Evolutionary conservation across 2,113 vertebrate genomes (phyloP).

Genomic region (Talpa occidentalis): DNA sequence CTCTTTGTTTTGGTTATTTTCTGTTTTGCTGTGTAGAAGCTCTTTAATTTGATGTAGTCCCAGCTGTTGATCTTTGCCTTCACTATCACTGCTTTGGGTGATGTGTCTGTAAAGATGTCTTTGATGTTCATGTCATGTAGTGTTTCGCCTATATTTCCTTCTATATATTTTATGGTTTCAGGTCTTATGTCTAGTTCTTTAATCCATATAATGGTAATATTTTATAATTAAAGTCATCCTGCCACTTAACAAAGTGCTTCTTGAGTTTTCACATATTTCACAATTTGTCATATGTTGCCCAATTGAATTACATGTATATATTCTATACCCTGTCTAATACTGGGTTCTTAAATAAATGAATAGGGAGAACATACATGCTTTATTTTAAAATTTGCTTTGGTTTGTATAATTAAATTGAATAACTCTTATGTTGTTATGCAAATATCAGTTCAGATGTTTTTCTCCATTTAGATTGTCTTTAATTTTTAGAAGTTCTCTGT

Average conservation of each 20-base stretch:
- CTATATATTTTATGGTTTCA: too few species aligned
- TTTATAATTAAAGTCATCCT: background rate
- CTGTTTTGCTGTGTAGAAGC: too few species aligned
- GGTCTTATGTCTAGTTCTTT: too few species aligned
- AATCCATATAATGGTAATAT: background rate
- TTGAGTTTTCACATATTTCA: background rate
- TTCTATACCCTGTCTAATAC: background rate
- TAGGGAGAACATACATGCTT: background rate
- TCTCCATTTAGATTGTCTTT: background rate
- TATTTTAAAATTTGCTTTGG: background rate
- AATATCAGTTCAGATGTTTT: background rate
- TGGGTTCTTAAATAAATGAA: background rate
- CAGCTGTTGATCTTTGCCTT: too few species aligned
- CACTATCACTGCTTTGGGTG: too few species aligned
- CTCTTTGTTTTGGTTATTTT: too few species aligned
- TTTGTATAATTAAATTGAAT: background rate
- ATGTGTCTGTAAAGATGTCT: too few species aligned
- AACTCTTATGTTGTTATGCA: background rate
- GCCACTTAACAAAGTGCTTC: background rate
- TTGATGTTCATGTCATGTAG: too few species aligned
- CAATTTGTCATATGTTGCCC: background rate
- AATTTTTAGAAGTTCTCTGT: background rate
- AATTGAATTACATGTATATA: background rate
- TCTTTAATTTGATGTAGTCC: too few species aligned
- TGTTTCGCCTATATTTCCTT: too few species aligned